Evolutionary conservation across 2,113 vertebrate genomes (phyloP), one percentile per base, ranked within the genome.

Genomic region (Entomyzon cyanotis): DNA sequence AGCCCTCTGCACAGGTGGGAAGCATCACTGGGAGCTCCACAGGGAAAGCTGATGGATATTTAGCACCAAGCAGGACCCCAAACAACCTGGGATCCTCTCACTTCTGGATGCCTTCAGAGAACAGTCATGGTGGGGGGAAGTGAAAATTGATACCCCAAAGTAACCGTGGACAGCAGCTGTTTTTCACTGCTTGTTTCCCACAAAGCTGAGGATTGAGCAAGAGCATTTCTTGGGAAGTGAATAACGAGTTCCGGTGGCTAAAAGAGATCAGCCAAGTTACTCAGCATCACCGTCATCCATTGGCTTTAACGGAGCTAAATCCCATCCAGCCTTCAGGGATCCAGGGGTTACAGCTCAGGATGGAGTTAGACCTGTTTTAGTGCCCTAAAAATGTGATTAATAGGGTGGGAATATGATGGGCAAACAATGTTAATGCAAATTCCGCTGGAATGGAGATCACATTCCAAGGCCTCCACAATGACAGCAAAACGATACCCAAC

Each of bases 391-490:
- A 77, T 30, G 70, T 39, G 91, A 94, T 91, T 76, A 69, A 60
- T 67, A 4, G 63, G 63, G 84, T n/a, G 89, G 82, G 78, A 91
- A 94, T 80, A 79, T 25, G 87, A 55, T 35, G 87, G 78, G 49
- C 67, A 65, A 95, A 76, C 67, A 50, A 69, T 1, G 16, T 79
- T 42, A 87, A 64, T 42, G 87, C 70, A 59, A 46, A 91, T 94
- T 85, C 70, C 19, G 1, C 62, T 31, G 33, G 30, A 69, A 69
- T 11, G 59, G 82, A 63, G 93, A 95, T 97, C 87, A 6, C 47
- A 63, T 96, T 97, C 84, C 84, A 31, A 73, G 67, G 81, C 87
- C 91, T 82, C 53, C 75, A 58, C 81, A 95, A 89, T 42, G 91
- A 84, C 89, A 68, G 95, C 63, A 10, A 94, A 95, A 68, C 0